Evolutionary conservation across 2,113 vertebrate species (phyloP).

Genomic region (Manacus vitellinus): DNA sequence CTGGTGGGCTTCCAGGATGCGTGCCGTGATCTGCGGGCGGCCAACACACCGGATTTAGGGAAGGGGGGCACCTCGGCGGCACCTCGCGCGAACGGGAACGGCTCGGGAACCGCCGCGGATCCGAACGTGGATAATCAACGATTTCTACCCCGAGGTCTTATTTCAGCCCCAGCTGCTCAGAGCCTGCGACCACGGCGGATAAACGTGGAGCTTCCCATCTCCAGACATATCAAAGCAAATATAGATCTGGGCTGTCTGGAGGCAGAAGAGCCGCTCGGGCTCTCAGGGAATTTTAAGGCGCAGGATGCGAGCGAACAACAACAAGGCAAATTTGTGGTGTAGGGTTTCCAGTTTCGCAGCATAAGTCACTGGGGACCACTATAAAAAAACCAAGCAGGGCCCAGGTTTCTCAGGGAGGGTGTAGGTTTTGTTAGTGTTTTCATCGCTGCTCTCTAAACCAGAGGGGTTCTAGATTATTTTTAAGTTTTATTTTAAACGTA

Average conservation of each 20-base stretch:
- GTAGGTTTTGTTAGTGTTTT: background rate
- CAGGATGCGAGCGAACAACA: background rate
- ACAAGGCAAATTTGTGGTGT: background rate
- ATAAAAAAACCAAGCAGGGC: background rate
- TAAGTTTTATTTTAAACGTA: background rate
- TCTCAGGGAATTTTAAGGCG: background rate
- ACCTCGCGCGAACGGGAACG: background rate
- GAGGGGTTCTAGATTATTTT: slow-evolving; percentile 5
- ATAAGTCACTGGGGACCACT: background rate
- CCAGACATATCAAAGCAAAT: background rate
- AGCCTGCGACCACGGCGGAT: background rate
- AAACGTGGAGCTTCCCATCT: background rate
- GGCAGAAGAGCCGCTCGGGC: background rate
- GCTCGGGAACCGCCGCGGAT: background rate
- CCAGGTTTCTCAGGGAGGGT: background rate
- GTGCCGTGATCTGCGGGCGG: slow-evolving; percentile 86
- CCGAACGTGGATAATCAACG: background rate
- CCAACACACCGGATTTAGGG: slow-evolving; percentile 7
- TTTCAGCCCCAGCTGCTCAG: background rate
- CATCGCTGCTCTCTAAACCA: background rate
- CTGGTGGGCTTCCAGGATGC: slow-evolving; percentile 97
- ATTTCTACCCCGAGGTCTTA: background rate
- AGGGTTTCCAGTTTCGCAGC: background rate
- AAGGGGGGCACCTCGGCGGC: background rate
- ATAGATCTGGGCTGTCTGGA: background rate